Evolutionary conservation across 2,113 vertebrate species (phyloP).

Genomic region (Dasypus novemcinctus): DNA sequence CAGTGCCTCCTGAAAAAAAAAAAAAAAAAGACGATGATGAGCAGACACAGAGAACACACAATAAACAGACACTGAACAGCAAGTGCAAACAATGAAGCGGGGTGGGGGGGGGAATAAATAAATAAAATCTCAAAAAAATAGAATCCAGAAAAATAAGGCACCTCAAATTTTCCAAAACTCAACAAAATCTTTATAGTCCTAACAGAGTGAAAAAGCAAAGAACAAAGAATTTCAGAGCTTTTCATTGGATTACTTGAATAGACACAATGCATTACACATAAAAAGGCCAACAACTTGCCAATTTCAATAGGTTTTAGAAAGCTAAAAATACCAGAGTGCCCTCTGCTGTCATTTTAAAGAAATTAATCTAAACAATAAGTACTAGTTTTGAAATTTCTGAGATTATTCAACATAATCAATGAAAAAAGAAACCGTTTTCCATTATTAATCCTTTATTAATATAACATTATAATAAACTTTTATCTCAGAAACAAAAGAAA

Average conservation of each 20-base stretch:
- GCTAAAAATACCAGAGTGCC: conserved; percentile 73
- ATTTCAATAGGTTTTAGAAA: conserved; percentile 54
- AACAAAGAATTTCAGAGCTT: conserved; percentile 28
- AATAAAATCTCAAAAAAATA: no score
- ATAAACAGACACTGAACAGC: no score
- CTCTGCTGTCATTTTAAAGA: conserved; percentile 75
- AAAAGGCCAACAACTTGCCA: conserved; percentile 51
- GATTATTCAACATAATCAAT: background rate
- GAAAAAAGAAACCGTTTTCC: conserved; percentile 9
- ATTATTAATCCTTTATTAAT: background rate
- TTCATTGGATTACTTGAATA: background rate
- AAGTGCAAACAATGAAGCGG: no score
- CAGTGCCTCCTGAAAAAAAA: no score
- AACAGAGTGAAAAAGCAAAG: conserved; percentile 38
- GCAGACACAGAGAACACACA: no score
- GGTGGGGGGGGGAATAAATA: no score
- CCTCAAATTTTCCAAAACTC: conserved; percentile 29
- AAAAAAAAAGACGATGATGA: no score
- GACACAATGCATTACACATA: conserved; percentile 37
- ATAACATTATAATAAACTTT: conserved; percentile 6
- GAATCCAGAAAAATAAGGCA: background rate
- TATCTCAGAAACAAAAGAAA: conserved; percentile 3
- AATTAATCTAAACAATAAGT: conserved; percentile 1
- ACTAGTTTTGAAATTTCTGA: conserved; percentile 30
- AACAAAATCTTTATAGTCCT: background rate